Conservation (phyloP, 2,113 vertebrate species). For the Bagarius yarrelli region DNA sequence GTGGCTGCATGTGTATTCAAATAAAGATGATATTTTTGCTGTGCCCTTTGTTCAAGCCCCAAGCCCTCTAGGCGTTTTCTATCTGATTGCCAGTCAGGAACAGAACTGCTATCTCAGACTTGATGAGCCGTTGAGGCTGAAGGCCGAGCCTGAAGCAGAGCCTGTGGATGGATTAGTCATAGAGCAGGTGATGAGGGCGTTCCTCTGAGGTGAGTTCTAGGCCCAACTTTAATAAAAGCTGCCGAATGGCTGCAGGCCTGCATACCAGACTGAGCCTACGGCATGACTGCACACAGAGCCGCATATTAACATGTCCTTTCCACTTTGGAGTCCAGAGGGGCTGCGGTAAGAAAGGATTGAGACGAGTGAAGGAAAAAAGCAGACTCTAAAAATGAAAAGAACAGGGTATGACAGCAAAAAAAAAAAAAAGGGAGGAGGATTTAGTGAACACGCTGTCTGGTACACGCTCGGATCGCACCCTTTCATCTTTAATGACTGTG, state of each 20-base stretch:
- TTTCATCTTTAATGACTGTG: constrained; percentile 39
- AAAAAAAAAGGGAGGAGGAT: constrained; percentile 34
- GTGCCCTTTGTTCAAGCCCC: constrained; percentile 45
- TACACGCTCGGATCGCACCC: constrained; percentile 8
- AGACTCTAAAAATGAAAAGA: constrained; percentile 3
- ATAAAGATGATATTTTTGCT: constrained; percentile 19
- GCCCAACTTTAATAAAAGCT: constrained; percentile 54
- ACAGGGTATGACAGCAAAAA: constrained; percentile 40
- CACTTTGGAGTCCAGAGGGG: constrained; percentile 40
- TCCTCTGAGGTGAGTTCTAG: constrained; percentile 53
- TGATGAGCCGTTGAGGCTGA: constrained; percentile 44
- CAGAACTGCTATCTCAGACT: constrained; percentile 43
- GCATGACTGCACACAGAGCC: constrained; percentile 34
- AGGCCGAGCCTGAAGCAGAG: constrained; percentile 35
- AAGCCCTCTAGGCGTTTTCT: constrained; percentile 42
- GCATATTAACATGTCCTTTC: constrained; percentile 52
- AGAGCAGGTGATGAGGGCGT: constrained; percentile 53
- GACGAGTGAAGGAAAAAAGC: constrained; percentile 15
- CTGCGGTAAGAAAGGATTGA: constrained; percentile 20
- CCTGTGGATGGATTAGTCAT: constrained; percentile 50
- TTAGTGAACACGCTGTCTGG: constrained; percentile 24
- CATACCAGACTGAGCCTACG: constrained; percentile 52
- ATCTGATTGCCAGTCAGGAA: constrained; percentile 50
- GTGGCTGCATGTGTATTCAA: constrained; percentile 19
- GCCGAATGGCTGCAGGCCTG: constrained; percentile 42